Evolutionary conservation across 2,113 vertebrate species (phyloP), one percentile per base, ranked within the genome.

Genomic region (Bos indicus): DNA sequence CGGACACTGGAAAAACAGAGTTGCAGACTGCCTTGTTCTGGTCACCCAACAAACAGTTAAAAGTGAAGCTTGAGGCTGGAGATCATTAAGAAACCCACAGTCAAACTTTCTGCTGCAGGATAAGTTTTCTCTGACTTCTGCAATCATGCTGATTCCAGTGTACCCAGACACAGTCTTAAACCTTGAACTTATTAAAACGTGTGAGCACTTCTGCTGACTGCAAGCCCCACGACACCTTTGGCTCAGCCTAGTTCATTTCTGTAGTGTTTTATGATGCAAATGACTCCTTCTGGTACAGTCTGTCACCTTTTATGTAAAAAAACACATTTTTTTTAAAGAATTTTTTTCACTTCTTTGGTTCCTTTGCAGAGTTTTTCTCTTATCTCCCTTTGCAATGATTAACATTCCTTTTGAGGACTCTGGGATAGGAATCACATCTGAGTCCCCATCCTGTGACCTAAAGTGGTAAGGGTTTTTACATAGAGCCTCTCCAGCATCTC

Each of bases 251-350:
- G 40, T 86, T 92, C 54, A 40, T 57, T 64, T 97, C 87, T 88
- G 74, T 48, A 25, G 62, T 43, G 74, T 85, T 97, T 94, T 82
- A 51, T 92, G 91, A 85, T 91, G 96, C 48, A 96, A 67, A 94
- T 60, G 25, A 48, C 28, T 89, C 64, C n/a, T 88, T 90, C 57
- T 83, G 51, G 86, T 48, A 19, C 26, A 91, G 93, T 88, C 96
- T 96, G 78, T 71, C 96, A 95, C 93, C 92, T 94, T 96, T 52
- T 92, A 9, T 57, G n/a, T 19, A 91, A 93, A 88, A 64, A 85
- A 92, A 90, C 51, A 77, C 40, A 71, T 43, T 84, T 71, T 78
- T 62, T 2, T 59, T 74, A 87, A 83, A 93, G 77, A 36, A 25
- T 74, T 43, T 25, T 59, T 89, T 12, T 77, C 36, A 81, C 33